These are phyloP conservation scores for Zhengitettix transpicula DNA, from an alignment of 2,888 invertebrate genomes.

Conservation along the genomic window DNA sequence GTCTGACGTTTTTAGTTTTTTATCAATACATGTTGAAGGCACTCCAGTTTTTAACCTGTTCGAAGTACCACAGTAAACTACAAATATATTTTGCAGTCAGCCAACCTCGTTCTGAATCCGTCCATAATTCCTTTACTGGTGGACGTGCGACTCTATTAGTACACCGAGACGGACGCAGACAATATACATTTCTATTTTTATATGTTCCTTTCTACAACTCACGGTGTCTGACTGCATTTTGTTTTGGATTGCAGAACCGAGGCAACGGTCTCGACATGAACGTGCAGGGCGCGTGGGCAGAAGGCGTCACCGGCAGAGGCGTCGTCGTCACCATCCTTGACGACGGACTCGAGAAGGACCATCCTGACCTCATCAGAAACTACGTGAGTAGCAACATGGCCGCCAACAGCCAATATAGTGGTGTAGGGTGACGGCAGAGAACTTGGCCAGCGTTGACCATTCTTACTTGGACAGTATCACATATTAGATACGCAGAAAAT, in stretches of 20 bases:
- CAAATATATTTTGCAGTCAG: too few relatives aligned
- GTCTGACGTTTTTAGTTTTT: too few relatives aligned
- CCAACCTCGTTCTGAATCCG: too few relatives aligned
- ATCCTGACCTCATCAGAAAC: conserved; percentile 80
- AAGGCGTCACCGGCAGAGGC: conserved; percentile 84
- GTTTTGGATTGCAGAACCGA: conserved; percentile 56
- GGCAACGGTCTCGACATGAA: conserved; percentile 92
- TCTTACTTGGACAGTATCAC: too few relatives aligned
- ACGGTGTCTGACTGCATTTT: conserved; percentile 5
- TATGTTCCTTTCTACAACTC: neutral
- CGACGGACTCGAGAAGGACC: conserved; percentile 89
- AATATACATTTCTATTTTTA: neutral
- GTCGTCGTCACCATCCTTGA: conserved; percentile 94
- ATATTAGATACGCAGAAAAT: too few relatives aligned
- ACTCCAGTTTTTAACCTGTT: too few relatives aligned
- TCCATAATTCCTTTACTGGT: too few relatives aligned
- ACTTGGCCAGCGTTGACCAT: too few relatives aligned
- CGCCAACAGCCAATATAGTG: too few relatives aligned
- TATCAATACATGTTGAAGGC: too few relatives aligned
- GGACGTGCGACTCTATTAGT: neutral
- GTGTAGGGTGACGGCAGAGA: too few relatives aligned
- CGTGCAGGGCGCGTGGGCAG: conserved; percentile 87
- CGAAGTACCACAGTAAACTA: too few relatives aligned
- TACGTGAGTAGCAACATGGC: conserved; percentile 53
- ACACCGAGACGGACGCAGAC: neutral